Conservation (phyloP, 2,888 invertebrate species). For the Thymelicus acteon region DNA sequence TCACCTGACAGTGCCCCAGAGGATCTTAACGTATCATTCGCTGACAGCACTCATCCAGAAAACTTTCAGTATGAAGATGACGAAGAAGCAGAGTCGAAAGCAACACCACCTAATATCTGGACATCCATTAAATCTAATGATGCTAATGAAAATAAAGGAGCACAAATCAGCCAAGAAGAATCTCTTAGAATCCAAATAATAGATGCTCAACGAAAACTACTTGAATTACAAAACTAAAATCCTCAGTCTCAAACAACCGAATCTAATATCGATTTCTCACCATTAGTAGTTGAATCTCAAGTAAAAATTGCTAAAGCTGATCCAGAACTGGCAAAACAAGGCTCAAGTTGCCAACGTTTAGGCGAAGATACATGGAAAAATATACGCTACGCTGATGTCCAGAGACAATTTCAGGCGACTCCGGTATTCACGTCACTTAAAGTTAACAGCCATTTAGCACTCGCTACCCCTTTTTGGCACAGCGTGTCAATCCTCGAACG, state of each 20-base stretch:
- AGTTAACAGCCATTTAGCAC: constrained; percentile 27
- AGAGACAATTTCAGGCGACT: constrained; percentile 32
- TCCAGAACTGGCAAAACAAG: too few species aligned
- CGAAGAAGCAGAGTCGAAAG: too few species aligned
- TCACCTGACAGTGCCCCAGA: too few species aligned
- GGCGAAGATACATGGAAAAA: constrained; percentile 12
- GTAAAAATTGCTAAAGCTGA: too few species aligned
- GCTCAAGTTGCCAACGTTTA: background rate
- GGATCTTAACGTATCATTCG: too few species aligned
- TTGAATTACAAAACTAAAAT: constrained; percentile 22
- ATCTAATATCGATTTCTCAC: constrained; percentile 22
- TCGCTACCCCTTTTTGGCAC: constrained; percentile 17
- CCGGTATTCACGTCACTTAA: constrained; percentile 33
- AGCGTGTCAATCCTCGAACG: constrained; percentile 25
- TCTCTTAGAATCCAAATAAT: too few species aligned
- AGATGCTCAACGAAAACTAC: constrained; percentile 12
- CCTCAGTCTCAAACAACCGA: constrained; percentile 22
- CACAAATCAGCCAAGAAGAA: too few species aligned
- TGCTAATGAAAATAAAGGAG: too few species aligned
- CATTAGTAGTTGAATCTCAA: background rate
- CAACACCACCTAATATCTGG: too few species aligned
- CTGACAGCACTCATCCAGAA: too few species aligned
- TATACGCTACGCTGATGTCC: constrained; percentile 25
- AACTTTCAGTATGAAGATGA: too few species aligned
- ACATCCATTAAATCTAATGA: too few species aligned